These are phyloP conservation scores for Pollenia angustigena DNA, from an alignment of 2,888 invertebrate species.

Conservation along the genomic window DNA sequence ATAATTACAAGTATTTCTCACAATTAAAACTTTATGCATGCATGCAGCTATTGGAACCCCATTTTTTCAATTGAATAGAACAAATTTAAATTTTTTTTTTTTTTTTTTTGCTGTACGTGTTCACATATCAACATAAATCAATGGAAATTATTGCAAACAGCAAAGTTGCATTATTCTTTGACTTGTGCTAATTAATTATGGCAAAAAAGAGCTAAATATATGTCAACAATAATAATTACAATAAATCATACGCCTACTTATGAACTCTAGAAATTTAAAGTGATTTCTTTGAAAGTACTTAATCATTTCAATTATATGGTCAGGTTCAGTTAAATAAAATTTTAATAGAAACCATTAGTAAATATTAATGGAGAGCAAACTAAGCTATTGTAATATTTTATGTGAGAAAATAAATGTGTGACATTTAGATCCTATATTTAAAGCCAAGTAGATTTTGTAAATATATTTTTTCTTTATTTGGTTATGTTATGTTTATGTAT, in stretches of 20 bases:
- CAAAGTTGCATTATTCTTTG: constrained; percentile 25
- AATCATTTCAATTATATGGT: constrained; percentile 25
- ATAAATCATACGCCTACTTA: constrained; percentile 64
- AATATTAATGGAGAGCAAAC: constrained; percentile 22
- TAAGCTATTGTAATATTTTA: constrained; percentile 33
- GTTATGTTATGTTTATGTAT: not conserved
- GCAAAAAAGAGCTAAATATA: constrained; percentile 49
- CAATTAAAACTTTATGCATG: constrained; percentile 34
- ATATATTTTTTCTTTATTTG: constrained; percentile 1
- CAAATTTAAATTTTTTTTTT: constrained; percentile 10
- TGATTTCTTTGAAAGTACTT: constrained; percentile 1
- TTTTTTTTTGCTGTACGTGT: constrained; percentile 13
- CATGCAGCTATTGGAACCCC: not conserved
- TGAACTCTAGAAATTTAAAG: constrained; percentile 16
- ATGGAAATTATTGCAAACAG: constrained; percentile 14
- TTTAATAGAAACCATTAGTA: not conserved
- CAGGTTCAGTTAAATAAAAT: constrained; percentile 1
- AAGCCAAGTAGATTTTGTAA: not conserved
- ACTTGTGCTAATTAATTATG: constrained; percentile 56
- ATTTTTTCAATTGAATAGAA: constrained; percentile 38
- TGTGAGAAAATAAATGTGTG: constrained; percentile 50
- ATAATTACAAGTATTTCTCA: constrained; percentile 16
- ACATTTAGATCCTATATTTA: constrained; percentile 51
- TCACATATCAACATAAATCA: constrained; percentile 54
- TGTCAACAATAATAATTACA: constrained; percentile 45